These are phyloP conservation scores for Nyctibius bracteatus DNA, from an alignment of 2,113 vertebrate genomes.

Conservation along the genomic window DNA sequence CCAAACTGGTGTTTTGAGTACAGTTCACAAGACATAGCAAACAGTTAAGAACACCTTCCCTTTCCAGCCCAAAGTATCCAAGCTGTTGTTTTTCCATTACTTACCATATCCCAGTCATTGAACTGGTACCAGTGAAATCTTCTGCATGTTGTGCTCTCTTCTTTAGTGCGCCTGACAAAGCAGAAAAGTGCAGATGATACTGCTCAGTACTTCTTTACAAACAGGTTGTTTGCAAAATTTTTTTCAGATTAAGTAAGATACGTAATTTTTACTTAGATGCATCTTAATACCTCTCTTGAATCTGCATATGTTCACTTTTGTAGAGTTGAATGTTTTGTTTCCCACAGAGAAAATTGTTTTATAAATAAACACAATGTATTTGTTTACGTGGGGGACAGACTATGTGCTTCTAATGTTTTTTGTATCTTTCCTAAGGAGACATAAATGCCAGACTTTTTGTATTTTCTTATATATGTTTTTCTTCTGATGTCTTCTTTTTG, in stretches of 20 bases:
- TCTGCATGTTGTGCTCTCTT: neutral
- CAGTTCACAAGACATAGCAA: neutral
- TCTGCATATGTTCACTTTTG: neutral
- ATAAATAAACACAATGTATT: neutral
- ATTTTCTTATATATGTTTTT: constrained; percentile 9
- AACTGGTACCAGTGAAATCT: neutral
- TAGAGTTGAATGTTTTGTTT: neutral
- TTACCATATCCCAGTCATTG: neutral
- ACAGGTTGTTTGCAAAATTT: neutral
- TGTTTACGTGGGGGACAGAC: neutral
- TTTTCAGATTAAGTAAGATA: neutral
- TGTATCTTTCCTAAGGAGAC: neutral
- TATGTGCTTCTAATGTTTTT: neutral
- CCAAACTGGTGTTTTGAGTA: neutral
- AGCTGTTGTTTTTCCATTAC: neutral
- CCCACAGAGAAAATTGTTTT: neutral
- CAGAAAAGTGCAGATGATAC: neutral
- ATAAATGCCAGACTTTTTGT: neutral
- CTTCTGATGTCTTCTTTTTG: neutral
- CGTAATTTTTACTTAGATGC: neutral
- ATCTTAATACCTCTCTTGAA: neutral
- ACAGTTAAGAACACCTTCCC: neutral
- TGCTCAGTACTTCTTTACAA: neutral
- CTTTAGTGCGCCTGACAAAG: neutral
- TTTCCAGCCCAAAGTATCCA: neutral